phyloP scores from a whole-genome alignment of 2,113 vertebrate species.

The Zosterops borbonicus region DNA sequence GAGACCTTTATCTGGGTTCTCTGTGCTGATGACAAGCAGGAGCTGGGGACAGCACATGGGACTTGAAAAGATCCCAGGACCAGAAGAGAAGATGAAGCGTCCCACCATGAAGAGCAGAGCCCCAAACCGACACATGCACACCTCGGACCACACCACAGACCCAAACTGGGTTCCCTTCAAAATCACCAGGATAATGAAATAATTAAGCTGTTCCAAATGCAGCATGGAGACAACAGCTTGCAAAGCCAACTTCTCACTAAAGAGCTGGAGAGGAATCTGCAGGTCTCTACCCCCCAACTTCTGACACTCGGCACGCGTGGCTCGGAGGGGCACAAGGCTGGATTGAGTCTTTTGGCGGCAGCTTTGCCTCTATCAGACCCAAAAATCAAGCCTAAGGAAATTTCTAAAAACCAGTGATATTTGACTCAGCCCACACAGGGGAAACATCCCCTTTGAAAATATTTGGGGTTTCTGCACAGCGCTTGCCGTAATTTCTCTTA shows the following conservation, averaged over 20 bases:
- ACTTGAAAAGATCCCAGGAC: neutral
- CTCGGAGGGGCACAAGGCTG: neutral
- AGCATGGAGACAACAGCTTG: neutral
- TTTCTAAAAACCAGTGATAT: conserved; percentile 66
- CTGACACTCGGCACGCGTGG: accelerated
- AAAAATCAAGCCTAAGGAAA: conserved; percentile 56
- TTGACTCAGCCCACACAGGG: conserved; percentile 61
- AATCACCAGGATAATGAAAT: neutral
- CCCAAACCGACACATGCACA: accelerated
- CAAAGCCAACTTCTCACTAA: accelerated
- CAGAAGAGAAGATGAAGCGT: neutral
- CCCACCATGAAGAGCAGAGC: neutral
- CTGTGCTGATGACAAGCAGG: neutral
- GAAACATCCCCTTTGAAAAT: conserved; percentile 60
- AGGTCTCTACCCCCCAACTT: neutral
- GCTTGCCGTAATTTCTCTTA: neutral
- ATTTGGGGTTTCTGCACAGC: conserved; percentile 26
- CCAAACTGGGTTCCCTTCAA: neutral
- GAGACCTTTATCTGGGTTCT: neutral
- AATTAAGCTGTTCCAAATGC: accelerated
- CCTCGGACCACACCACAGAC: accelerated
- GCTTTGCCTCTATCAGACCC: neutral
- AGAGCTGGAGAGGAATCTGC: neutral
- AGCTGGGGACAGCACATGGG: accelerated
- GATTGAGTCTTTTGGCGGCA: neutral